Evolutionary conservation across 2,888 invertebrate genomes (phyloP).

Genomic region (Hypsopygia costalis): DNA sequence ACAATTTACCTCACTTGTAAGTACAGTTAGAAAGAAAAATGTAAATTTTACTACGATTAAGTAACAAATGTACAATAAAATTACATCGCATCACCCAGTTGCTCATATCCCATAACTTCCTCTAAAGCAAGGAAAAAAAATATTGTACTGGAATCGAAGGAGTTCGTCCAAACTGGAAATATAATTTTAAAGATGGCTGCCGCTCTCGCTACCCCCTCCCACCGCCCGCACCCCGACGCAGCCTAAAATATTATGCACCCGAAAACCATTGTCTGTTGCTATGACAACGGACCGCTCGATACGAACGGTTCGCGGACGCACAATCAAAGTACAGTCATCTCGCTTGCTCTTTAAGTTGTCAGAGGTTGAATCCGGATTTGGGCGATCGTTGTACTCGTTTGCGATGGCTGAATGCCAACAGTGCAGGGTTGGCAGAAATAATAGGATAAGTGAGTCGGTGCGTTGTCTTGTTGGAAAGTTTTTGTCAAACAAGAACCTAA

Average conservation of each 20-base stretch:
- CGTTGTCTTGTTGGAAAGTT: slow-evolving; percentile 63
- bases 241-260: slow-evolving; percentile 81
- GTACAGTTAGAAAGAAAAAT: too few species aligned
- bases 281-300: slow-evolving; percentile 77
- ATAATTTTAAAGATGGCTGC: slow-evolving; percentile 80
- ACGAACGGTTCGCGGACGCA: slow-evolving; percentile 54
- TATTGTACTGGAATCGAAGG: slow-evolving; percentile 57
- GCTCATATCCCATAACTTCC: slow-evolving; percentile 35
- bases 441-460: slow-evolving; percentile 34
- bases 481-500: slow-evolving; percentile 54
- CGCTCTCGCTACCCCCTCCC: slow-evolving; percentile 52
- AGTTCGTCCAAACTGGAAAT: slow-evolving; percentile 74
- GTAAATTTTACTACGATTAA: too few species aligned
- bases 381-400: slow-evolving; percentile 54
- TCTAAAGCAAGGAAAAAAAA: slow-evolving; percentile 41
- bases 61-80: too few species aligned
- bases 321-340: slow-evolving; percentile 67
- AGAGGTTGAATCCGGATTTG: slow-evolving; percentile 62
- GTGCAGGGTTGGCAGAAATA: slow-evolving; percentile 65
- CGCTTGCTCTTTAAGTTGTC: slow-evolving; percentile 62
- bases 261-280: slow-evolving; percentile 80
- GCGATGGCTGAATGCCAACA: slow-evolving; percentile 69
- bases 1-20: too few species aligned
- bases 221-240: slow-evolving; percentile 56
- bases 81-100: too few species aligned